phyloP scores from a whole-genome alignment of 1,140 invertebrate genomes.

The Andricus grossulariae region DNA sequence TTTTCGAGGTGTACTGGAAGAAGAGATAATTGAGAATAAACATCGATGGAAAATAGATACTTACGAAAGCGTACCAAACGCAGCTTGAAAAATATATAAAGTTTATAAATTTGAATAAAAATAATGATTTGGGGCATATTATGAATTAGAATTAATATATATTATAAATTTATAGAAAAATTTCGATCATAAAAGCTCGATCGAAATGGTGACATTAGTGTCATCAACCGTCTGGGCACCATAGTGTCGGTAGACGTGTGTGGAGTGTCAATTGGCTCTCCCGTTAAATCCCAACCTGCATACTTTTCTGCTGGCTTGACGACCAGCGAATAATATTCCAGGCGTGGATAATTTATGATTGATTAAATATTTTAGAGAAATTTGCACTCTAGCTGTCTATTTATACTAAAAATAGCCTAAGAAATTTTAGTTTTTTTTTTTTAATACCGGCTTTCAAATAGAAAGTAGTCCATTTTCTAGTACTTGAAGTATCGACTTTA shows the following conservation, averaged over 20 bases:
- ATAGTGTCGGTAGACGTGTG: slow-evolving; percentile 3
- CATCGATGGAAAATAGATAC: slow-evolving; percentile 41
- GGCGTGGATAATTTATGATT: not conserved
- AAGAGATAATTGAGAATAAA: not conserved
- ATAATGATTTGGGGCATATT: not conserved
- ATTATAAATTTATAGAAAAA: not conserved
- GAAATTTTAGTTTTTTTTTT: too few species aligned
- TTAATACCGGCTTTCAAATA: too few species aligned
- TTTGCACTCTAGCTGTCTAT: too few species aligned
- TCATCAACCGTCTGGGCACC: slow-evolving; percentile 1
- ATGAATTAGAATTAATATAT: not conserved
- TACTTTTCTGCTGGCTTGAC: not conserved
- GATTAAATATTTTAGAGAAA: not conserved
- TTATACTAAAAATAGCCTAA: too few species aligned
- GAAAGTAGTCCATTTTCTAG: too few species aligned
- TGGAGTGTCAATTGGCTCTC: slow-evolving; percentile 11
- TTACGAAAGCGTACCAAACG: slow-evolving; percentile 54
- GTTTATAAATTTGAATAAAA: not conserved
- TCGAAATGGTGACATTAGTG: not conserved
- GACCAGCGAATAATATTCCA: not conserved
- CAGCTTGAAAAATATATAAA: slow-evolving; percentile 60
- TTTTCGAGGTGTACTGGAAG: not conserved
- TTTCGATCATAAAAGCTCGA: not conserved
- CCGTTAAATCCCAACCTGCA: slow-evolving; percentile 10
- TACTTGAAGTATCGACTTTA: too few species aligned